Evolutionary conservation across 2,797 vertebrate genomes (phyloP), one percentile per base, ranked within the genome.

Genomic region (Argentina silus): DNA sequence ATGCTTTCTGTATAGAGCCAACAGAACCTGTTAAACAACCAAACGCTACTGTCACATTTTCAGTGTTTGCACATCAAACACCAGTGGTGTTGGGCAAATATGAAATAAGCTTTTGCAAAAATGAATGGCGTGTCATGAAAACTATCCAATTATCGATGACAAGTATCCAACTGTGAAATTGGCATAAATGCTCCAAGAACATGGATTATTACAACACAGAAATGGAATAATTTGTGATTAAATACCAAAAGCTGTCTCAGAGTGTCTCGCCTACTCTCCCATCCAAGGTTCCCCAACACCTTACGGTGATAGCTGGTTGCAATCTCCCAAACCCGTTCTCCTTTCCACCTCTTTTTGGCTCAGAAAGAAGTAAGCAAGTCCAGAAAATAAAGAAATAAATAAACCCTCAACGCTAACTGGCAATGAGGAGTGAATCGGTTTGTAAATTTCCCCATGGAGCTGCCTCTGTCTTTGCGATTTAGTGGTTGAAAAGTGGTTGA

Each of bases 391-490:
- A 8, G 6, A 50, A 66, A 23, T 1, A 48, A 57, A 10, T 1
- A 5, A 62, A 17, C 15, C 8, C 27, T 55, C 17, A 51, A 56
- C 78, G 87, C 89, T 88, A 90, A 91, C 83, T 82, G 85, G 87
- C 90, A 85, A 86, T 86, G 90, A 90, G 86, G 81, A 87, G 85
- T 77, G 84, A 86, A 90, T 88, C 78, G 90, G 85, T 89, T 89
- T 87, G 88, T 83, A 88, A 90, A 91, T 92, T 88, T 91, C 90
- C 91, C 90, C 21, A 2, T 88, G 84, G 89, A 86, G 84, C 80
- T 57, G 62, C 79, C 81, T 80, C 79, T 90, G 88, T 89, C 87
- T 87, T 76, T 68, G 78, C 82, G 87, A 90, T 87, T 91, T 92
- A 92, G 86, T 78, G 76, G 83, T 88, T 87, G 86, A 85, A 61